These are phyloP conservation scores for Acanthis flammea DNA, from an alignment of 2,797 vertebrate species.

Conservation along the genomic window DNA sequence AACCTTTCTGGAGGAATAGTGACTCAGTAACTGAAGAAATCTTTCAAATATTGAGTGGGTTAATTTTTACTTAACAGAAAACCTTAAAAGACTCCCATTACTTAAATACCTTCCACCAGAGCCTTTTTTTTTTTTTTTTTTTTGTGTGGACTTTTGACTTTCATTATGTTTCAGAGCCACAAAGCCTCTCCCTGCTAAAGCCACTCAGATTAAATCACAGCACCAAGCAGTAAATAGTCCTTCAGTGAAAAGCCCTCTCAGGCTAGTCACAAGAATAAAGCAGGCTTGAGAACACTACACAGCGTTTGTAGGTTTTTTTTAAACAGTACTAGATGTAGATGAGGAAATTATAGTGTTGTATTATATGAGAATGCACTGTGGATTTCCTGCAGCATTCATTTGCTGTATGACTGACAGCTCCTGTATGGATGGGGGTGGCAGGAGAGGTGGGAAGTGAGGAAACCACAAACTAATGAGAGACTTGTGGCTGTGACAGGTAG, in stretches of 20 bases:
- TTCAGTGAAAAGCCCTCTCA: not conserved
- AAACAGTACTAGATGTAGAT: not conserved
- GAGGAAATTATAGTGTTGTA: constrained; percentile 11
- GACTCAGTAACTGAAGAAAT: not conserved
- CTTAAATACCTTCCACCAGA: not conserved
- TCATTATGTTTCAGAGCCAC: not conserved
- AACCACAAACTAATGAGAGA: not conserved
- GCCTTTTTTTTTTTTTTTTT: not conserved
- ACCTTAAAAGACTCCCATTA: not conserved
- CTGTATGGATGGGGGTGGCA: not conserved
- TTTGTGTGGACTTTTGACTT: not conserved
- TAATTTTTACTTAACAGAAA: not conserved
- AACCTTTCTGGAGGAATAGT: not conserved
- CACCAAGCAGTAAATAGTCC: not conserved
- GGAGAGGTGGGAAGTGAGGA: not conserved
- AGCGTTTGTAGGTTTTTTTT: not conserved
- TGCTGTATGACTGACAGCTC: not conserved
- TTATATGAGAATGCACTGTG: not conserved
- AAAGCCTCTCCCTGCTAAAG: not conserved
- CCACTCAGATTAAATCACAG: not conserved
- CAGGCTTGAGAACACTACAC: not conserved
- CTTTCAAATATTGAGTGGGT: not conserved
- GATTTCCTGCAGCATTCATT: not conserved
- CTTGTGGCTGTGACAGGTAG: not conserved
- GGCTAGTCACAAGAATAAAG: not conserved